Evolutionary conservation across 92 coral and sea anemone species (phyloP), one percentile per base, ranked within the genome.

Genomic region (Phymanthus crucifer): DNA sequence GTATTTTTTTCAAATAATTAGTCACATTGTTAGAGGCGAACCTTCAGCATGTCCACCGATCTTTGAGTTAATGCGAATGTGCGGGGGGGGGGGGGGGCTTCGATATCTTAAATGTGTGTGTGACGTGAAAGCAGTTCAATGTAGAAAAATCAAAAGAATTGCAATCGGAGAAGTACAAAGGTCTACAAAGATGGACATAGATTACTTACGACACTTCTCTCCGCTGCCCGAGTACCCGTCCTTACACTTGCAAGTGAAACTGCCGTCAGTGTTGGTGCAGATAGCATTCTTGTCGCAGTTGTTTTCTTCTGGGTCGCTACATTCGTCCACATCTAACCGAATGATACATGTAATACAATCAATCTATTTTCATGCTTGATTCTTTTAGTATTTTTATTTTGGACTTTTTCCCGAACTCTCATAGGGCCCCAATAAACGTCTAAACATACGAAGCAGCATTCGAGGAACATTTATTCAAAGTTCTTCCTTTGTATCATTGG

Each of bases 171-270:
- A n/a, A n/a, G n/a, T n/a, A n/a, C n/a, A n/a, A n/a, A n/a, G n/a
- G n/a, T n/a, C n/a, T n/a, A n/a, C 45, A 18, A 0, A 1, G 7
- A 70, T 12, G 4, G 0, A 36, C 34, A 4, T 0, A 70, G 18
- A 57, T 16, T 18, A 17, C 94, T 75, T 83, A 93, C 94, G 90
- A 54, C 83, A 79, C 9, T 21, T 50, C 1, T 71, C 54, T 35
- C 97, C 97, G 69, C 88, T 86, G 14, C 97, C 94, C 34, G 29
- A 48, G 75, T 87, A 93, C 10, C 94, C 94, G 10, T 78, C 84
- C 1, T 80, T 80, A 57, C 97, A 93, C 12, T 24, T 27, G 67
- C 97, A 93, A 17, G 33, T 75, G 66, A 81, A 90, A 19, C 89
- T 71, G 33, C 97, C 97, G 1, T 72, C 81, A 18, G 27, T 78